A percentile compares a stretch with the other conserved stretches of the same genome.
phyloP scores from a whole-genome alignment of 1,140 invertebrate genomes.

The Colletes gigas region DNA sequence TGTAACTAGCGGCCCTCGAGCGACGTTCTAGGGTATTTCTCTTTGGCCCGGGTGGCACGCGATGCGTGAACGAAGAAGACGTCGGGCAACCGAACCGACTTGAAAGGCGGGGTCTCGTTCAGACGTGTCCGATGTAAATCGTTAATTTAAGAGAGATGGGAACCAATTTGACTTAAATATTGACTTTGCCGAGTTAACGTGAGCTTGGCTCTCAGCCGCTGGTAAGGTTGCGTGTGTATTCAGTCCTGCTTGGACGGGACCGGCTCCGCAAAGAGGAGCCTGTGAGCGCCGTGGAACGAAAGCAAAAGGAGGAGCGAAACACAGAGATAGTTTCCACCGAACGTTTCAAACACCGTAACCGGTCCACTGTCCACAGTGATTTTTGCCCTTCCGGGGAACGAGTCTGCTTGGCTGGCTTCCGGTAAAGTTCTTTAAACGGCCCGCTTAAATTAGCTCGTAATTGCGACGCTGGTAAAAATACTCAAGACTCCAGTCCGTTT shows the following conservation, averaged over 20 bases:
- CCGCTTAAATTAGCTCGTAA: too few relatives aligned
- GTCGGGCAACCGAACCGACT: constrained; percentile 27
- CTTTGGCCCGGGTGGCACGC: background rate
- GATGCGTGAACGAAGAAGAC: constrained; percentile 27
- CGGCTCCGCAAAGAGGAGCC: constrained; percentile 40
- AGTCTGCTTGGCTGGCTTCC: too few relatives aligned
- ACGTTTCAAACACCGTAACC: too few relatives aligned
- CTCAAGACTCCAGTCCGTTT: too few relatives aligned
- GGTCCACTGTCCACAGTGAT: too few relatives aligned
- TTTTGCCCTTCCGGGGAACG: too few relatives aligned
- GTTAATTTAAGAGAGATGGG: constrained; percentile 63
- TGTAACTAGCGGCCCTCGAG: too few relatives aligned
- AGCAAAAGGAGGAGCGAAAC: background rate
- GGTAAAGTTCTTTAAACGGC: too few relatives aligned
- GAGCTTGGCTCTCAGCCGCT: constrained; percentile 29
- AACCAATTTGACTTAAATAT: constrained; percentile 63
- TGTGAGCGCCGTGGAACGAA: background rate
- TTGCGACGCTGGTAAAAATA: too few relatives aligned
- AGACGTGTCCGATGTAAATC: constrained; percentile 61
- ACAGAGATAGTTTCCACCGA: background rate
- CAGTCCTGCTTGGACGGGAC: constrained; percentile 48
- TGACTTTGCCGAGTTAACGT: constrained; percentile 62
- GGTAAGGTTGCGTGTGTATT: constrained; percentile 59
- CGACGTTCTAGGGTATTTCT: background rate
- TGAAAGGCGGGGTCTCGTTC: constrained; percentile 46